phyloP scores from a whole-genome alignment of 2,888 invertebrate species.

The Netelia virgata region DNA sequence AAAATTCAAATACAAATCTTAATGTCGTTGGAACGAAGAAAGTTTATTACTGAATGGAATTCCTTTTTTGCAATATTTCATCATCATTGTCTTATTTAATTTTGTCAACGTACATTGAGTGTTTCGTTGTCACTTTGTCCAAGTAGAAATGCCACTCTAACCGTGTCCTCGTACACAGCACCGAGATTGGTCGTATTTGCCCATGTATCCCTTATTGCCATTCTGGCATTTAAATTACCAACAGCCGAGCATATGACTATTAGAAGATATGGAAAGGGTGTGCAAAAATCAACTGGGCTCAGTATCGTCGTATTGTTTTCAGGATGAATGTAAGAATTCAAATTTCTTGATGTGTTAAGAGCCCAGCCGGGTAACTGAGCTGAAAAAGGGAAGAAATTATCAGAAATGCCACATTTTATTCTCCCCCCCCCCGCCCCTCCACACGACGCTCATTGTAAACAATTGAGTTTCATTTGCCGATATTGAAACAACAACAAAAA shows the following conservation, averaged over 20 bases:
- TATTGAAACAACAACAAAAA: background rate
- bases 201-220: constrained; percentile 91
- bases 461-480: background rate
- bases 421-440: too few species aligned
- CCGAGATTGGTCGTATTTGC: constrained; percentile 86
- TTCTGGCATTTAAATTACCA: constrained; percentile 88
- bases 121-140: constrained; percentile 88
- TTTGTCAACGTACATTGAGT: constrained; percentile 83
- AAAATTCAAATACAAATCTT: constrained; percentile 6
- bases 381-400: constrained; percentile 70
- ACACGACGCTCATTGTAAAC: background rate
- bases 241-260: constrained; percentile 92
- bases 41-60: background rate
- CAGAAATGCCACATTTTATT: background rate
- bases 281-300: constrained; percentile 87
- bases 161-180: constrained; percentile 81
- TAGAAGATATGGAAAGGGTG: constrained; percentile 87
- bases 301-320: constrained; percentile 89
- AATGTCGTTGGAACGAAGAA: background rate
- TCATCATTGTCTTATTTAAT: constrained; percentile 3
- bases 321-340: constrained; percentile 90
- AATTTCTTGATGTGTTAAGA: constrained; percentile 90
- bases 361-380: constrained; percentile 89
- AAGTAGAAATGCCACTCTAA: constrained; percentile 87
- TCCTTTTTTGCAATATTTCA: background rate